Evolutionary conservation across 2,113 vertebrate genomes (phyloP).

Genomic region (Perccottus glenii): DNA sequence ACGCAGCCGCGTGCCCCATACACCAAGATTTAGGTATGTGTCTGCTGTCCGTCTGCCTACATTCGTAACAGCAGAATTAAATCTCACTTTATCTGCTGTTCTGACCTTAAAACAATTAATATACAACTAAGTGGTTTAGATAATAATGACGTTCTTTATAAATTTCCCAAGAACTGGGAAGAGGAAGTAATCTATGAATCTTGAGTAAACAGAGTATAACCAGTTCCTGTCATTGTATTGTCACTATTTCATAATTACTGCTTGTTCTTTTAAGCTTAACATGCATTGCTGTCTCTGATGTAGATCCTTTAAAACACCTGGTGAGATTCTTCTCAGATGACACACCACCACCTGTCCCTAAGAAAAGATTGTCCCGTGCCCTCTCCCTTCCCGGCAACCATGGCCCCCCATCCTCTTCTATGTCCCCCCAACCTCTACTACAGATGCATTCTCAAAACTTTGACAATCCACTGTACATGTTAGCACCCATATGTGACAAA

Average conservation of each 20-base stretch:
- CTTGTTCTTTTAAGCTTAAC: conserved; percentile 6
- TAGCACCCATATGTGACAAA: conserved; percentile 19
- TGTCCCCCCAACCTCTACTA: neutral
- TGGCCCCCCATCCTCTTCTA: neutral
- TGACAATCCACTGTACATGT: conserved; percentile 65
- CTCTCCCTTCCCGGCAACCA: conserved; percentile 66
- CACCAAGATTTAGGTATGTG: conserved; percentile 69
- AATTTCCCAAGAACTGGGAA: conserved; percentile 31
- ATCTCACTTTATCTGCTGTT: neutral
- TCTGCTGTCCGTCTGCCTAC: neutral
- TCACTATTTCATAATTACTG: neutral
- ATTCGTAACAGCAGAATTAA: too few species aligned
- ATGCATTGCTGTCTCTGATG: neutral
- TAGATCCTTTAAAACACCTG: conserved; percentile 56
- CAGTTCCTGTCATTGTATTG: neutral
- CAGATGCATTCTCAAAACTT: conserved; percentile 15
- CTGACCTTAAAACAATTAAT: neutral
- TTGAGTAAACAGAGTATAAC: conserved; percentile 2
- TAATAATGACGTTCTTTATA: neutral
- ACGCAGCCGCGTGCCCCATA: conserved; percentile 72
- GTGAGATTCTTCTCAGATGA: conserved; percentile 69
- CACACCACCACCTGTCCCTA: conserved; percentile 82
- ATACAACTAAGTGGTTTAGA: neutral
- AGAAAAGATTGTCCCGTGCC: conserved; percentile 74
- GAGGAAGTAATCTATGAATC: conserved; percentile 65